Evolutionary conservation across 2,113 vertebrate genomes (phyloP), one percentile per base, ranked within the genome.

Genomic region (Xenotilapia flavipinnis): DNA sequence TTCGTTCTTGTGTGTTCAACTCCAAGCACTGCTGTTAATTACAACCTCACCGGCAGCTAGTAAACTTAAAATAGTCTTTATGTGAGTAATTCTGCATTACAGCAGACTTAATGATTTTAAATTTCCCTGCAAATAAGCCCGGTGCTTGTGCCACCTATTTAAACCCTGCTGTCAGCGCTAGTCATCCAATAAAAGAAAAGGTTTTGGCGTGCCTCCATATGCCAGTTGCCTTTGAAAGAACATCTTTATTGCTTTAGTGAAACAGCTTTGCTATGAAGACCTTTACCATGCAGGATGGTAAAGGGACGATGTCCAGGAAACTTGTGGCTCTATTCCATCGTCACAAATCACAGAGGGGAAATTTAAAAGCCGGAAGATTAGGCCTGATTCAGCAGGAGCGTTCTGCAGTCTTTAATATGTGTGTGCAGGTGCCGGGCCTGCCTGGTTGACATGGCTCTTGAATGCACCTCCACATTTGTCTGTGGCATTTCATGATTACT

Each of bases 401-500:
- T 42, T 85, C 23, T 36, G 79, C 82, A 62, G 79, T 49, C 40
- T 84, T 84, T 55, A 42, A 47, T 70, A 23, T 56, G 55, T 51
- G 45, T 21, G 31, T 82, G 77, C 40, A 87, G 75, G 84, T 75
- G 68, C 23, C 21, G 14, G 58, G 62, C 56, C 62, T 53, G 75
- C 62, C 62, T 55, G 60, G 60, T 75, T 89, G 85, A 89, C 75
- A 83, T 47, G 56, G 77, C 88, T 81, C 70, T 82, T 70, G 33
- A 85, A 91, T 75, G 33, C 77, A 84, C 79, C 56, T 54, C 33
- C 79, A 49, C 75, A 58, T 92, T 93, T 90, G 85, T 92, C 92
- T 92, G 91, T 87, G 91, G 87, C 92, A 79, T 92, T 91, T 91
- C 86, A 86, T 91, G 91, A 93, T 93, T 88, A 81, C 85, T 89